Evolutionary conservation across 1,140 invertebrate genomes (phyloP), one percentile per base, ranked within the genome.

Genomic region (Heliconius hewitsoni): DNA sequence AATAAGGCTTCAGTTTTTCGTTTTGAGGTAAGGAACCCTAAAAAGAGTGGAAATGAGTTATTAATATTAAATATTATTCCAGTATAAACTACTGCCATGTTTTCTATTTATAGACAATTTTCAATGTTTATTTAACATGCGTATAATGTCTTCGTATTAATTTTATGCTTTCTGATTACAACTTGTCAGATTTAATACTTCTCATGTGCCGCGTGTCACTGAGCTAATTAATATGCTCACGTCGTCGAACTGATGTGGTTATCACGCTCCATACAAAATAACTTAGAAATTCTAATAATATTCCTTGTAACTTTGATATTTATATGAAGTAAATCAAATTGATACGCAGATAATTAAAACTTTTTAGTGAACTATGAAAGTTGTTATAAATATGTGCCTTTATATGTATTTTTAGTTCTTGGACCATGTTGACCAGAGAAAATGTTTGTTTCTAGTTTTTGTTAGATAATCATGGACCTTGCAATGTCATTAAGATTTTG

Each of bases 211-310:
- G n/a, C 60, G 60, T 66, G 8, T 66, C 60, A 30, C 60, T 66
- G 23, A n/a, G 60, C 60, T 66, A 66, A 30, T 66, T 66, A 66
- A 66, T 66, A 66, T 66, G 30, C 30, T 66, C 60, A 66, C 60
- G 27, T 66, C 60, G 9, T 66, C 60, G 4, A 16, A 16, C 23
- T 5, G 23, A 66, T 66, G 60, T 66, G 60, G 27, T 66, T 66
- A 5, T 66, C 23, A 27, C 60, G 60, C 60, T 66, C 13, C 60
- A 30, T 30, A 23, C 27, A 5, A 66, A 66, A 66, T 30, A 66
- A 30, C 60, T 30, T 66, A 4, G 4, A 30, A 66, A 30, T 66
- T 1, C 55, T 11, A 23, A 60, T 23, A 60, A 60, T 60, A 11
- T 23, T 23, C 8, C 55, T 60, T 60, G n/a, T 60, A 8, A 60